A percentile compares a stretch with the other conserved stretches of the same genome.
These are phyloP conservation scores for Cephalopholis sonnerati DNA, from an alignment of 2,113 vertebrate genomes.

Conservation along the genomic window DNA sequence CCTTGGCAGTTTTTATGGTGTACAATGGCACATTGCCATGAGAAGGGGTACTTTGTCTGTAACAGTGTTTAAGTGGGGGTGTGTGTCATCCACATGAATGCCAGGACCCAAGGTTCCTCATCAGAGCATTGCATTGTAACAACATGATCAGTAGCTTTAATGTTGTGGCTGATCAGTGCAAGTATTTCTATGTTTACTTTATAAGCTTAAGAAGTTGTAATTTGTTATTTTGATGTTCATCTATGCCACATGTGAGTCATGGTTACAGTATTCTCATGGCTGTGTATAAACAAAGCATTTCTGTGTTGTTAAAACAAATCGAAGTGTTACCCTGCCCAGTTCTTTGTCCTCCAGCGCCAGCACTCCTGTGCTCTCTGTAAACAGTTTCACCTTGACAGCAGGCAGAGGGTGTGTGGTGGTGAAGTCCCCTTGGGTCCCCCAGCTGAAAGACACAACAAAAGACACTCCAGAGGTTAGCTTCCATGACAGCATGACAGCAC, in stretches of 20 bases:
- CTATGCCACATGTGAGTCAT: background rate
- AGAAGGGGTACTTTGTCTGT: no score
- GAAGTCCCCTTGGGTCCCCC: slow-evolving; percentile 99
- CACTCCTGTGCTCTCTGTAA: slow-evolving; percentile 98
- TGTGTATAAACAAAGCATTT: background rate
- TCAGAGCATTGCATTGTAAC: no score
- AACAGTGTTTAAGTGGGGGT: no score
- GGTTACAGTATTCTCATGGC: background rate
- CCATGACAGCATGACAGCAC: slow-evolving; percentile 52
- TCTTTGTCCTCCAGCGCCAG: slow-evolving; percentile 99
- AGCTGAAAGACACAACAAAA: slow-evolving; percentile 87
- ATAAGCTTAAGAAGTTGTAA: background rate
- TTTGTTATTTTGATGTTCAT: background rate
- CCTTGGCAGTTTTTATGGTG: no score
- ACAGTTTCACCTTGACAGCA: slow-evolving; percentile 99
- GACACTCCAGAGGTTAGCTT: slow-evolving; percentile 67
- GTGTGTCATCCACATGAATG: no score
- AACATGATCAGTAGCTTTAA: no score
- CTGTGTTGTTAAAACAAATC: background rate
- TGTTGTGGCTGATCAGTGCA: background rate
- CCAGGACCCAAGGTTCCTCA: no score
- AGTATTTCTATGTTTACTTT: background rate
- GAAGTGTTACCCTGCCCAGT: slow-evolving; percentile 91
- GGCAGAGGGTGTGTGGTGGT: slow-evolving; percentile 96
- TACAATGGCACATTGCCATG: no score